These are phyloP conservation scores for Anseranas semipalmata DNA, from an alignment of 2,113 vertebrate species.

Conservation along the genomic window DNA sequence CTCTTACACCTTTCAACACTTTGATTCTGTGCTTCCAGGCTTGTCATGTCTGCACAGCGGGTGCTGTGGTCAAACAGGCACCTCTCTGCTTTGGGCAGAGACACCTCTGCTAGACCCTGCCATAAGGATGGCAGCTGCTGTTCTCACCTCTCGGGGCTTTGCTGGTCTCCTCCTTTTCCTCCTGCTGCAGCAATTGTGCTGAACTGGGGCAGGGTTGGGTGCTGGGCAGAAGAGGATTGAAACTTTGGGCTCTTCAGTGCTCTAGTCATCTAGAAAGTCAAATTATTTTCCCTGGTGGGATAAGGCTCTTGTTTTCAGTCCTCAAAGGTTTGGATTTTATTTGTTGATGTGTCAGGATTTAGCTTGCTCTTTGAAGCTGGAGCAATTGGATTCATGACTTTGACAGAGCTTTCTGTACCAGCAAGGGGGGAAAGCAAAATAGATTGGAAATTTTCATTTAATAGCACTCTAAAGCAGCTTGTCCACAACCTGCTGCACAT, in stretches of 20 bases:
- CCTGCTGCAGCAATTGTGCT: not conserved
- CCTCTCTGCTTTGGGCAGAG: not conserved
- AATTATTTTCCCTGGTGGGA: not conserved
- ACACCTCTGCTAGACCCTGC: not conserved
- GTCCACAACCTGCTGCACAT: not conserved
- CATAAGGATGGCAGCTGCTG: not conserved
- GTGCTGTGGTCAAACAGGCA: not conserved
- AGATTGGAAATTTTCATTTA: not conserved
- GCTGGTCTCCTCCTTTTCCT: not conserved
- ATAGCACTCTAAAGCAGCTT: not conserved
- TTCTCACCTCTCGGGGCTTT: not conserved
- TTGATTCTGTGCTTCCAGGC: not conserved
- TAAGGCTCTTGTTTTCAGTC: not conserved
- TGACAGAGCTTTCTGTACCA: not conserved
- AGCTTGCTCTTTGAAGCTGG: not conserved
- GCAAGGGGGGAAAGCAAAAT: not conserved
- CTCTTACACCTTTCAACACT: not conserved
- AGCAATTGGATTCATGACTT: not conserved
- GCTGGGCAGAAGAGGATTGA: not conserved
- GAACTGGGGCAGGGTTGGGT: not conserved
- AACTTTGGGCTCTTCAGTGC: not conserved
- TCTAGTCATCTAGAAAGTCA: not conserved
- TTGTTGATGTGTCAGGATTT: not conserved
- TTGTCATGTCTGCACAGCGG: accelerated
- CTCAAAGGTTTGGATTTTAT: not conserved